Evolutionary conservation across 1,140 invertebrate genomes (phyloP), one percentile per base, ranked within the genome.

Genomic region (Anastrepha ludens): DNA sequence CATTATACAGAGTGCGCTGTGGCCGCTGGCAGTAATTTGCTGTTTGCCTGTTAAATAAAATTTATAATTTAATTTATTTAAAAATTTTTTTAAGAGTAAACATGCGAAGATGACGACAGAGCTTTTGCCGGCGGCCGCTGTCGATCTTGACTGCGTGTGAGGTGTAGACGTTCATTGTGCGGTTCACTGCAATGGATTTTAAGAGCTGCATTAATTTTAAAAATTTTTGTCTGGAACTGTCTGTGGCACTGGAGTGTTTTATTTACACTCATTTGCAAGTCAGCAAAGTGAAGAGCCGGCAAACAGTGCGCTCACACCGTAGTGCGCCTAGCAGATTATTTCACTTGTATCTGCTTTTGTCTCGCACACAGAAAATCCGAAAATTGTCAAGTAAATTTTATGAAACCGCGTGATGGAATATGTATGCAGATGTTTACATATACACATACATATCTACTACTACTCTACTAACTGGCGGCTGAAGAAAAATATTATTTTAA

Each of bases 51-150:
- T 41, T 86, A 59, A 86, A 86, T 60, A 60, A 86, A 86, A 86
- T 86, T 86, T 86, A 62, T 86, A 62, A 86, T 86, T 86, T 86
- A 86, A 86, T 86, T 86, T 86, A 86, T 86, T 86, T 62, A 86
- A 86, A 86, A 86, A 62, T 86, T 86, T 58, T 81, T 86, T 86
- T 44, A 86, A 86, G n/a, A 86, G 85, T 62, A 85, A 58, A 74
- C 44, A 74, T 74, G 15, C 44, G 70, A 50, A 13, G 70, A 41
- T n/a, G 70, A 50, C 17, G 70, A 74, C 3, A 5, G 4, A 9
- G 7, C 39, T 41, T 0, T 15, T 20, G 29, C 64, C 5, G 39
- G 29, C 70, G 11, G 64, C 2, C 20, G 29, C 11, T 13, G 20
- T 39, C 29, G 39, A 4, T 41, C 2, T 39, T n/a, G 2, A n/a